Conservation (phyloP, 1,140 invertebrate genomes). For the Pseudoatta argentina region DNA sequence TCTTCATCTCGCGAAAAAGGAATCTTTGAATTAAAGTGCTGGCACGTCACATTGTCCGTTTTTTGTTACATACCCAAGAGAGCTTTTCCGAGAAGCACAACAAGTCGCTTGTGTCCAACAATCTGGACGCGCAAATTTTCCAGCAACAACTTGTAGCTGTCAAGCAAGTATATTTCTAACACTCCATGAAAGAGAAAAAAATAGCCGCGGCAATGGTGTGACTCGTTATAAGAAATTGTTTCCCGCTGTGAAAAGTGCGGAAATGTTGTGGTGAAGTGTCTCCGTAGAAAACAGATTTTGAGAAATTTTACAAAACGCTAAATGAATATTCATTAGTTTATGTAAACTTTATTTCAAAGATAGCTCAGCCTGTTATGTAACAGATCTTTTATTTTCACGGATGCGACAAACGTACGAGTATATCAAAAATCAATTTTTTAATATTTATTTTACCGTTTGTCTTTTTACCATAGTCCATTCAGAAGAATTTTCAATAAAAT, state of each 20-base stretch:
- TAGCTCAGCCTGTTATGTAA: neutral
- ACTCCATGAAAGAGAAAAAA: conserved; percentile 7
- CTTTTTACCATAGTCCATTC: neutral
- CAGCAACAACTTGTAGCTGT: conserved; percentile 56
- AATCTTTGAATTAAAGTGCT: conserved; percentile 36
- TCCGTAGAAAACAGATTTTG: neutral
- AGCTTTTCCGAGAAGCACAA: conserved; percentile 50
- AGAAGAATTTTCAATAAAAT: neutral
- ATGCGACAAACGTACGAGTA: neutral
- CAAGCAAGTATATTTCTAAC: conserved; percentile 45
- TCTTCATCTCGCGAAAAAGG: neutral
- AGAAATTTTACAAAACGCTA: neutral
- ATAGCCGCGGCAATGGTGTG: neutral
- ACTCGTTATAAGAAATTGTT: conserved; percentile 9
- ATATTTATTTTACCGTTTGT: neutral
- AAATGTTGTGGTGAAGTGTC: neutral
- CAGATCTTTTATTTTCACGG: neutral
- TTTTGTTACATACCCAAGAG: conserved; percentile 11
- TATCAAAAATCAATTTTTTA: neutral
- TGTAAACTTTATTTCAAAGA: neutral
- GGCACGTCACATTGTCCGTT: neutral
- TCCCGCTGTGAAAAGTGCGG: neutral
- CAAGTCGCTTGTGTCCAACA: conserved; percentile 48
- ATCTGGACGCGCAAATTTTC: conserved; percentile 25
- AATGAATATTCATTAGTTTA: neutral